Conservation (phyloP, 2,113 vertebrate genomes). For the Theristicus caerulescens region DNA sequence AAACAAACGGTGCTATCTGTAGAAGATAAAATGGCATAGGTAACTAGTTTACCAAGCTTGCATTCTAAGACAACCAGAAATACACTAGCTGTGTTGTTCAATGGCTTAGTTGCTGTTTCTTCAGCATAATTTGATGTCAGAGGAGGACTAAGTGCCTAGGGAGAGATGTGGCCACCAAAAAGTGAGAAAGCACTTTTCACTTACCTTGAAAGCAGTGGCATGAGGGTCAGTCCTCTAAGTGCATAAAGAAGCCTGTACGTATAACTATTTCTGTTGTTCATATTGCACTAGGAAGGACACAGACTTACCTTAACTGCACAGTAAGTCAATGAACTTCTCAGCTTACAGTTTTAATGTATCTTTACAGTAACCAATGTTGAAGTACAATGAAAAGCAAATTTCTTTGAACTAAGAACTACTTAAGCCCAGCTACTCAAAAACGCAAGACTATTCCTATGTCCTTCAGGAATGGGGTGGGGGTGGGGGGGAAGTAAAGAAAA, state of each 20-base stretch:
- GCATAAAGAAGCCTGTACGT: neutral
- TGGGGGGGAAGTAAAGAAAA: neutral
- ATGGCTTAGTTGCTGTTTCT: neutral
- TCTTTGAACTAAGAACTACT: neutral
- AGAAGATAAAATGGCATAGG: neutral
- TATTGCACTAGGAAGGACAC: neutral
- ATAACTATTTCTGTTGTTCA: neutral
- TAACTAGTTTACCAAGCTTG: neutral
- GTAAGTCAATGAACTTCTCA: neutral
- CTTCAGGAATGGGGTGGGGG: neutral
- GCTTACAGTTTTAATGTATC: neutral
- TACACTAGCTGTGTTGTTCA: neutral
- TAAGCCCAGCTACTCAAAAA: neutral
- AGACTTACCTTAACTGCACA: neutral
- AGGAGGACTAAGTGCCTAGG: neutral
- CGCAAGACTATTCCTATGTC: neutral
- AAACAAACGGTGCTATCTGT: neutral
- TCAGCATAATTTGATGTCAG: neutral
- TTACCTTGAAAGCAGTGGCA: neutral
- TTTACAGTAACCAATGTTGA: neutral
- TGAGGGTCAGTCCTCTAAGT: neutral
- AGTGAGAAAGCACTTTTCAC: neutral
- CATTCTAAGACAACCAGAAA: neutral
- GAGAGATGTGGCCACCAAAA: neutral
- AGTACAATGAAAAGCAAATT: neutral